Evolutionary conservation across 92 coral and sea anemone species (phyloP), one percentile per base, ranked within the genome.

Genomic region (Blastomussa wellsi): DNA sequence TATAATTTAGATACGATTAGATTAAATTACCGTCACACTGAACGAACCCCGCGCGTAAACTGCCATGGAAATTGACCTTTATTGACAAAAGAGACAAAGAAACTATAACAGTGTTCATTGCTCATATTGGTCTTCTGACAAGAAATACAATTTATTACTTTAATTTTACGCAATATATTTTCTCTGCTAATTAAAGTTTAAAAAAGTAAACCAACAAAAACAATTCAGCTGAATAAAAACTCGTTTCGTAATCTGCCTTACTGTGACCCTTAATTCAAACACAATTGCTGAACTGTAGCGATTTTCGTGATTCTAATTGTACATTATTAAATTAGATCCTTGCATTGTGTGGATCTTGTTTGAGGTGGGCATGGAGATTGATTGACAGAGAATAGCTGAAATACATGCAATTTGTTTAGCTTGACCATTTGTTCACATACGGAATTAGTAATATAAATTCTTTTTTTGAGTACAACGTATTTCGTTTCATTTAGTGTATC

Each of bases 101-200:
- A 69, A 33, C 4, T 38, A 15, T 69, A 36, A 67, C 36, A 35
- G 74, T 4, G 2, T 29, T 13, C 47, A 32, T 36, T 36, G 74
- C 42, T 36, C 44, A 69, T 69, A 69, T 69, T 69, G 74, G 42
- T 8, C 47, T 69, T 20, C 47, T 69, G 74, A 35, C 74, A 38
- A 69, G 19, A 69, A 69, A 69, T 1, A n/a, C 22, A 33, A 17
- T 69, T 4, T n/a, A n/a, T n/a, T n/a, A n/a, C n/a, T n/a, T n/a
- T n/a, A n/a, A n/a, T 26, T 68, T 68, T 36, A 69, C 13, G 24
- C 7, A 36, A 69, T 36, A 36, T 69, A 69, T 69, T 69, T 69
- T 69, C 28, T 69, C n/a, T 69, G 19, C 42, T 33, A 69, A 69
- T 69, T 36, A 69, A 36, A 36, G 31, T 9, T 69, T 69, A 7